phyloP scores from a whole-genome alignment of 37 sponge, comb jelly and placozoan genomes.

The Chondrilla cf. caribensis region DNA sequence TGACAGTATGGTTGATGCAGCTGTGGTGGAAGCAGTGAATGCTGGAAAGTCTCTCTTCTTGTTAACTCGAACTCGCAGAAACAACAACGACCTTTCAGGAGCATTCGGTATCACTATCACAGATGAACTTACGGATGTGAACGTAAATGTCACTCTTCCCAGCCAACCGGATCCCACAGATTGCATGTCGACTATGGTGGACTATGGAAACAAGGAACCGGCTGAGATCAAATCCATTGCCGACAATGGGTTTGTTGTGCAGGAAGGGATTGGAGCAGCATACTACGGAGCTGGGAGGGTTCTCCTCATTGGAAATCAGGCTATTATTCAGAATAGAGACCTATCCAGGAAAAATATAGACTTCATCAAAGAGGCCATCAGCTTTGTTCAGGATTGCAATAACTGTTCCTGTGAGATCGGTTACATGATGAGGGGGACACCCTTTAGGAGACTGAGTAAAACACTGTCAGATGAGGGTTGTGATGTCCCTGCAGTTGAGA shows the following conservation, averaged over 20 bases:
- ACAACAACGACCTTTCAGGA: background rate
- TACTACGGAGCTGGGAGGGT: conserved; percentile 9
- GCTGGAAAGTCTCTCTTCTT: background rate
- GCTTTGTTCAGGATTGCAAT: background rate
- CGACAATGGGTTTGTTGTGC: background rate
- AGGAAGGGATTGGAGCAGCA: background rate
- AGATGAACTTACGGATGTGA: too few relatives aligned
- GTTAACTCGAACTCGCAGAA: background rate
- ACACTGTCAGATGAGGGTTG: background rate
- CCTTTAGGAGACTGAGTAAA: background rate
- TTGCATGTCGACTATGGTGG: background rate
- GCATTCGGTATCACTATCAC: conserved; percentile 1
- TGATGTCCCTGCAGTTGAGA: background rate
- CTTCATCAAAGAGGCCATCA: background rate
- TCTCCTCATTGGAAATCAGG: background rate
- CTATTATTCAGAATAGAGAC: background rate
- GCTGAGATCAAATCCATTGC: background rate
- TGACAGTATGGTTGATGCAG: background rate
- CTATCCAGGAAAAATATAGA: background rate
- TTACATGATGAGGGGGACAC: background rate
- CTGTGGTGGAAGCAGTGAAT: background rate
- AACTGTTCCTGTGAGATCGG: background rate
- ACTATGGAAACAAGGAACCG: background rate
- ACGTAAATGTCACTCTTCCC: too few relatives aligned
- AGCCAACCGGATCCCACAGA: background rate